Conservation (phyloP, 2,888 invertebrate genomes). For the Schizaphis graminum region DNA sequence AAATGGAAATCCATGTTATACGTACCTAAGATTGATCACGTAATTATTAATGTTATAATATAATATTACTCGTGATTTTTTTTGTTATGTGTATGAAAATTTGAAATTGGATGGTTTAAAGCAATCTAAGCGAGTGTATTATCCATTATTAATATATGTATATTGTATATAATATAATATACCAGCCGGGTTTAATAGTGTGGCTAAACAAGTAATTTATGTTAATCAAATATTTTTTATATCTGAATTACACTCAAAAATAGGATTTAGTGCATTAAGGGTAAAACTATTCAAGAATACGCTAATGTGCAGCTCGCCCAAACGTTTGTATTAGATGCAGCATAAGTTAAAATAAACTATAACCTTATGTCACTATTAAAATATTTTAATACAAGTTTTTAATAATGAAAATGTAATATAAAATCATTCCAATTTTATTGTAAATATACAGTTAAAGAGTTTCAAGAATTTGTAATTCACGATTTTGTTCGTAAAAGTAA, state of each 20-base stretch:
- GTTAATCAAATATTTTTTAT: background rate
- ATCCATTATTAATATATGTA: background rate
- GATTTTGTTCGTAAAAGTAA: background rate
- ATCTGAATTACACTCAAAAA: background rate
- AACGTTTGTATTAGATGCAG: background rate
- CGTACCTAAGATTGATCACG: background rate
- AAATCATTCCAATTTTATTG: background rate
- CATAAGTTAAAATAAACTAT: background rate
- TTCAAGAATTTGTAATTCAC: background rate
- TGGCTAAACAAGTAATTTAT: background rate
- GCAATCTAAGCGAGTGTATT: background rate
- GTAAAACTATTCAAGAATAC: background rate
- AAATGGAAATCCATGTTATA: background rate
- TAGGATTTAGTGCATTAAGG: background rate
- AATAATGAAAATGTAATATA: background rate
- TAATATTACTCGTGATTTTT: background rate
- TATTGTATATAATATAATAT: background rate
- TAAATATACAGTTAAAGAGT: background rate
- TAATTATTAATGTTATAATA: background rate
- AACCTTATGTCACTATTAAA: background rate
- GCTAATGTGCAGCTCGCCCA: background rate
- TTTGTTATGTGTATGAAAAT: background rate
- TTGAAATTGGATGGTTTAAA: background rate
- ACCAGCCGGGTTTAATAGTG: background rate
- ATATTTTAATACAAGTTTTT: background rate